Evolutionary conservation across 2,888 invertebrate genomes (phyloP).

Genomic region (Syritta pipiens): DNA sequence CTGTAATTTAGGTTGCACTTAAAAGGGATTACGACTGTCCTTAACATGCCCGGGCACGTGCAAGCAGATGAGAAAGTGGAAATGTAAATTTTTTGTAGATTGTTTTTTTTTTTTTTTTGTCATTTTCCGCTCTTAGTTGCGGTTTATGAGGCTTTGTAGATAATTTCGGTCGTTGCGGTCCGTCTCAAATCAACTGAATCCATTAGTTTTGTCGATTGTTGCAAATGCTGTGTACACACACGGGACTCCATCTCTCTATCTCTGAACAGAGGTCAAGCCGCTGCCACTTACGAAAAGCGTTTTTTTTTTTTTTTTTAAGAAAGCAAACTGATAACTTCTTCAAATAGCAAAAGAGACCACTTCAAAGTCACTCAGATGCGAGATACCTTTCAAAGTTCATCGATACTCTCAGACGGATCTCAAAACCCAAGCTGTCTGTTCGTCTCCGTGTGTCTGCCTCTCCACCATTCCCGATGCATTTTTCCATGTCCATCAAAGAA

Average conservation of each 20-base stretch:
- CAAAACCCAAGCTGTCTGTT: background rate
- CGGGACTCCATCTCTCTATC: background rate
- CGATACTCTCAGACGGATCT: slow-evolving; percentile 2
- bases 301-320: slow-evolving; percentile 37
- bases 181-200: too few relatives aligned
- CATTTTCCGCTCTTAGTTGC: too few relatives aligned
- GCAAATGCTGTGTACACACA: too few relatives aligned
- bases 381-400: slow-evolving; percentile 32
- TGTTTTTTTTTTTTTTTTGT: too few relatives aligned
- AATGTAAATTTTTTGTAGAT: too few relatives aligned
- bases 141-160: too few relatives aligned
- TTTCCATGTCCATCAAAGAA: slow-evolving; percentile 32
- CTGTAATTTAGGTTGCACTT: too few relatives aligned
- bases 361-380: slow-evolving; percentile 40
- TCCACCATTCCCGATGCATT: slow-evolving; percentile 6
- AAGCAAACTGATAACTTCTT: slow-evolving; percentile 38
- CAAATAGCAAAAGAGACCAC: slow-evolving; percentile 33
- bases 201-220: too few relatives aligned
- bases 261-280: slow-evolving; percentile 45
- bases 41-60: too few relatives aligned
- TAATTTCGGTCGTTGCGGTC: too few relatives aligned
- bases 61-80: too few relatives aligned
- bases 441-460: slow-evolving; percentile 29
- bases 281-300: slow-evolving; percentile 33
- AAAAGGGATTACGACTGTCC: too few relatives aligned